Conservation (phyloP, 2,888 invertebrate species). For the Cataglyphis rosenhaueri region DNA sequence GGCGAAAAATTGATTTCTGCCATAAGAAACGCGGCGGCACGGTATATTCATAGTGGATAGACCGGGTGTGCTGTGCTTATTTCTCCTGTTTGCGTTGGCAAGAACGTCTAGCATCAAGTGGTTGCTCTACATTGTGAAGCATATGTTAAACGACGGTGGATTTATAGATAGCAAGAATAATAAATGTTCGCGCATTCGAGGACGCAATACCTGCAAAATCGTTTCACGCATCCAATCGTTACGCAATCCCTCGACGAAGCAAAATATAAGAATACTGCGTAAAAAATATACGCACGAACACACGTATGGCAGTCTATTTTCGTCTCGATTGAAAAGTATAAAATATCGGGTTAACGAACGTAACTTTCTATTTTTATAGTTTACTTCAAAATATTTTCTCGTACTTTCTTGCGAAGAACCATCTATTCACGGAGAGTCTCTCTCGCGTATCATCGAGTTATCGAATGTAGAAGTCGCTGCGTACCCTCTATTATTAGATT, state of each 20-base stretch:
- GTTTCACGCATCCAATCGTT: slow-evolving; percentile 7
- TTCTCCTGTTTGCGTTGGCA: slow-evolving; percentile 52
- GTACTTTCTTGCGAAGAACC: neutral
- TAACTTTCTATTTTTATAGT: slow-evolving; percentile 5
- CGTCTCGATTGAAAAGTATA: neutral
- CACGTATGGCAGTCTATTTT: neutral
- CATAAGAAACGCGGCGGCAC: neutral
- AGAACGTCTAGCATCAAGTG: slow-evolving; percentile 46
- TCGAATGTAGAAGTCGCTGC: neutral
- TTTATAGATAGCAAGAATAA: slow-evolving; percentile 46
- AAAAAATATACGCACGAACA: neutral
- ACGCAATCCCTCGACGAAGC: neutral
- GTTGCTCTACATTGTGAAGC: slow-evolving; percentile 49
- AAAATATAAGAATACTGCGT: neutral
- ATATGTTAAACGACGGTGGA: slow-evolving; percentile 13
- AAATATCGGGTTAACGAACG: neutral
- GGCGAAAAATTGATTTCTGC: slow-evolving; percentile 12
- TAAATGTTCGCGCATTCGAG: slow-evolving; percentile 22
- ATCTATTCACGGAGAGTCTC: neutral
- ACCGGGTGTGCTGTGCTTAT: slow-evolving; percentile 33
- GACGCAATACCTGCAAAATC: slow-evolving; percentile 30
- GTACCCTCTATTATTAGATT: neutral
- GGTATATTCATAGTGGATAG: slow-evolving; percentile 27
- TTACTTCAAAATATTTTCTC: neutral
- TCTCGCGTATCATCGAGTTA: neutral